Evolutionary conservation across 2,888 invertebrate genomes (phyloP), one percentile per base, ranked within the genome.

Genomic region (Hyposoter dolosus): DNA sequence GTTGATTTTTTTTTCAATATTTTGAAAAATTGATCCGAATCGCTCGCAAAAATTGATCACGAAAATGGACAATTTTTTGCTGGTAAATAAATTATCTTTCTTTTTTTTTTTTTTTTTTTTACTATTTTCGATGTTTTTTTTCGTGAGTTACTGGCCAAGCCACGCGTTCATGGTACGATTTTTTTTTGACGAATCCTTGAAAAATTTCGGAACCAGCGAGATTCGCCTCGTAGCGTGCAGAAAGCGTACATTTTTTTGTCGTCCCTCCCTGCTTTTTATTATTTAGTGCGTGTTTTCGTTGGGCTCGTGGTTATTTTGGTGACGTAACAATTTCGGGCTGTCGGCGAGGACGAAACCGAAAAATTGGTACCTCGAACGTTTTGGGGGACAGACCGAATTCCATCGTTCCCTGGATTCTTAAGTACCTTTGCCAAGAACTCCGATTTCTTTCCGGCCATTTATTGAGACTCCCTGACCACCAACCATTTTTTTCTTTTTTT

Each of bases 401-500:
- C 47, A 63, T 63, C 28, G 45, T 17, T 28, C 40, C 40, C 45
- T 78, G 19, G 45, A 80, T 84, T 40, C 77, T 78, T 69, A 75
- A 79, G 68, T 71, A 76, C 53, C 53, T 80, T 71, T 47, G n/a
- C 75, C 28, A 76, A 88, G 88, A 87, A 88, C 87, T 85, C 77
- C 84, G 84, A 87, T 85, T 82, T 87, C 87, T 80, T 85, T 87
- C 65, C 84, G 85, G 85, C 80, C 83, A 60, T 19, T 80, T 81
- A 77, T 81, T n/a, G 50, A 50, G 45, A 69, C 32, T 50, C 83
- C 80, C 71, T 81, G 76, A 83, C 77, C 80, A 72, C 80, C 83
- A 80, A 86, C 60, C 53, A 78, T 56, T 72, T 65, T 82, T 56
- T 71, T 63, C 81, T 78, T 43, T 78, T 82, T 56, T 79, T 66